Conservation (phyloP, 53 echinoderm and acorn worm genomes). For the Glandiceps talaboti region DNA sequence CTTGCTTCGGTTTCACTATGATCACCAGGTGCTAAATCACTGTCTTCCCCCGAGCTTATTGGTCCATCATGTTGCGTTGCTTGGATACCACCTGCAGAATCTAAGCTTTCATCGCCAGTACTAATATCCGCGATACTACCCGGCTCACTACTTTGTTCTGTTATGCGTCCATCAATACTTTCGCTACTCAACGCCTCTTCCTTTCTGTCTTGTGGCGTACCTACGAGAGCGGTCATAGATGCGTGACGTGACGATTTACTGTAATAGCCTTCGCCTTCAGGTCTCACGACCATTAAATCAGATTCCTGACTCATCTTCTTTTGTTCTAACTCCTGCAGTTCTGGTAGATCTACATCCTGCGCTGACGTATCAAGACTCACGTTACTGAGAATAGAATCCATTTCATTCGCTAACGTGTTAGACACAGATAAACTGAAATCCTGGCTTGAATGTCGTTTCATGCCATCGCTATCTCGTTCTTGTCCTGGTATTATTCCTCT, state of each 20-base stretch:
- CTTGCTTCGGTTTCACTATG: slow-evolving; percentile 57
- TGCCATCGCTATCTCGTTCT: slow-evolving; percentile 10
- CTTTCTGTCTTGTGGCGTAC: slow-evolving; percentile 51
- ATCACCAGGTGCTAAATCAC: slow-evolving; percentile 78
- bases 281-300: neutral
- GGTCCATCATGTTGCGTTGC: slow-evolving; percentile 16
- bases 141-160: slow-evolving; percentile 31
- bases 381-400: slow-evolving; percentile 42
- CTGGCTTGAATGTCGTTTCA: neutral
- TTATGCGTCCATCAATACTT: neutral
- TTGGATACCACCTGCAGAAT: slow-evolving; percentile 71
- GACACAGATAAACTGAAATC: neutral
- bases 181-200: neutral
- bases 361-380: slow-evolving; percentile 16
- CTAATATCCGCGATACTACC: slow-evolving; percentile 57
- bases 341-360: slow-evolving; percentile 24
- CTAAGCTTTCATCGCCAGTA: slow-evolving; percentile 71
- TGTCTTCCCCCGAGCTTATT: slow-evolving; percentile 41
- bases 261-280: slow-evolving; percentile 1
- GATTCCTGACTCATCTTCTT: neutral
- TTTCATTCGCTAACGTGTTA: slow-evolving; percentile 23
- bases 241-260: slow-evolving; percentile 45
- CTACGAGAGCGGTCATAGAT: slow-evolving; percentile 61
- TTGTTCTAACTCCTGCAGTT: slow-evolving; percentile 18
- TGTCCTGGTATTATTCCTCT: slow-evolving; percentile 52